A percentile compares a stretch with the other conserved stretches of the same genome.
These are phyloP conservation scores for Drosophila kohkoa DNA, from an alignment of 1,140 invertebrate genomes.

Conservation along the genomic window DNA sequence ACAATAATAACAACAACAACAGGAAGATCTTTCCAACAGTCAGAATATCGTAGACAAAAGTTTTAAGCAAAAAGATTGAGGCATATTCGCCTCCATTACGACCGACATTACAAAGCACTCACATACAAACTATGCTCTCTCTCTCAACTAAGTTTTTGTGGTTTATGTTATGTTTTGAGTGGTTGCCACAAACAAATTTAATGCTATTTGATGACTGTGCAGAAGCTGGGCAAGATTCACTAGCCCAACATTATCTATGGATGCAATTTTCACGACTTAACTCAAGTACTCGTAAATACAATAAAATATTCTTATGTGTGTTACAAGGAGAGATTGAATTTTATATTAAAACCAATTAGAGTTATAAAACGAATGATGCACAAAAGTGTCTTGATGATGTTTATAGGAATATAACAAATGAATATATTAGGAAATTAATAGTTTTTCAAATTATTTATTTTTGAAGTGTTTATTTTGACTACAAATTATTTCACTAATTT, in stretches of 20 bases:
- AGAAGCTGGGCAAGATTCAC: background rate
- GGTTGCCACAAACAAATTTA: constrained; percentile 52
- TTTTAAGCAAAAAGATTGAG: constrained; percentile 44
- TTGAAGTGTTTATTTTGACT: too few species aligned
- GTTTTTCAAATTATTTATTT: too few species aligned
- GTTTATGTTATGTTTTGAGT: constrained; percentile 38
- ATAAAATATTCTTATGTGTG: background rate
- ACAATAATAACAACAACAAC: constrained; percentile 15
- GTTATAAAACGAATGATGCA: too few species aligned
- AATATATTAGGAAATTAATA: too few species aligned
- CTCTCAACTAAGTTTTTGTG: constrained; percentile 57
- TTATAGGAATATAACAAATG: too few species aligned
- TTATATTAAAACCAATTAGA: too few species aligned
- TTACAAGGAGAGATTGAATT: background rate
- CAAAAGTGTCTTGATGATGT: too few species aligned
- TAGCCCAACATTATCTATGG: background rate
- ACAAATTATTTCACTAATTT: too few species aligned
- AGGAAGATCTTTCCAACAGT: background rate
- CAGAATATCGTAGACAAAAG: constrained; percentile 44
- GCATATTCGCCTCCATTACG: constrained; percentile 56
- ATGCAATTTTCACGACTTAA: background rate
- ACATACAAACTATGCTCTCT: constrained; percentile 34
- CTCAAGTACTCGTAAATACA: background rate
- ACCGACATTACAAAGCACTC: constrained; percentile 67
- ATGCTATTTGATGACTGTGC: constrained; percentile 67